Conservation (phyloP, 2,113 vertebrate genomes). For the Grammomys surdaster region DNA sequence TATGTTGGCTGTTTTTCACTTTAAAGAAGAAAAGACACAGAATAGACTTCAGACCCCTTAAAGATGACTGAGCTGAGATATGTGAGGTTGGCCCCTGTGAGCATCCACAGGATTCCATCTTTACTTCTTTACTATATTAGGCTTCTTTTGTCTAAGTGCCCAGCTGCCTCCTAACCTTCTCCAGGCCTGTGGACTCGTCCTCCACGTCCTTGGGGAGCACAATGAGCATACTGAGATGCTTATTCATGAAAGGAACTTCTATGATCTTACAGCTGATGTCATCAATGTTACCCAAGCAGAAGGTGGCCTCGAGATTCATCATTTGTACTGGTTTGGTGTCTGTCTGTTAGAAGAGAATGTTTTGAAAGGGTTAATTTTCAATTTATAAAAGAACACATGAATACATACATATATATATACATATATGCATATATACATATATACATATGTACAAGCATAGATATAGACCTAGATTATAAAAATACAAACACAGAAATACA, state of each 20-base stretch:
- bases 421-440: too few relatives aligned
- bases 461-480: neutral
- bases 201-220: slow-evolving; percentile 91
- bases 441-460: neutral
- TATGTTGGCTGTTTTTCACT: neutral
- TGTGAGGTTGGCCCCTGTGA: too few relatives aligned
- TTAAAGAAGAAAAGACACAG: neutral
- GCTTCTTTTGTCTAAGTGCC: accelerated
- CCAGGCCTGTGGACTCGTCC: slow-evolving; percentile 91
- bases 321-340: slow-evolving; percentile 92
- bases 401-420: neutral
- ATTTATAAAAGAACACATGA: neutral
- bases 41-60: neutral
- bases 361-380: neutral
- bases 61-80: accelerated
- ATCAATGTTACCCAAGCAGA: slow-evolving; percentile 87
- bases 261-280: slow-evolving; percentile 89
- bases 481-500: neutral
- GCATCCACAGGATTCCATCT: accelerated
- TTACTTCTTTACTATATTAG: accelerated
- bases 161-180: slow-evolving; percentile 88
- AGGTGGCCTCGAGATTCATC: slow-evolving; percentile 91
- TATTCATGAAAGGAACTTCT: slow-evolving; percentile 94
- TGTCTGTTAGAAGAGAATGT: slow-evolving; percentile 84
- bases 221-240: slow-evolving; percentile 96